Evolutionary conservation across 1,140 invertebrate species (phyloP), one percentile per base, ranked within the genome.

Genomic region (Aphidius gifuensis): DNA sequence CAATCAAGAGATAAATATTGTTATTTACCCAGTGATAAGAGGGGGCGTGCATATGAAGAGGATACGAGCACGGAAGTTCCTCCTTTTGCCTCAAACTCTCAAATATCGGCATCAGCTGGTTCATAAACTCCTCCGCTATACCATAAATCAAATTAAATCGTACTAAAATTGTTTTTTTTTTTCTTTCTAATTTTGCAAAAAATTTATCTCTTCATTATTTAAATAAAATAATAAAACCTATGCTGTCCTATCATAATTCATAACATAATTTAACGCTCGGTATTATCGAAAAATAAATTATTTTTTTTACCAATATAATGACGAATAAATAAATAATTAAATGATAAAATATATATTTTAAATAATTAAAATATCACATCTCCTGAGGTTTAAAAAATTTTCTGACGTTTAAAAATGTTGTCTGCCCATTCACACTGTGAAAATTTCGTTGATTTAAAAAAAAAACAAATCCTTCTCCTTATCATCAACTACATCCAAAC

Each of bases 81-180:
- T 93, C 90, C 78, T 89, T 90, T 79, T 91, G 90, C 75, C 92
- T 87, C 77, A 94, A 87, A 83, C 89, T 90, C 83, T 94, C 92
- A 87, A 94, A 93, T 84, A 94, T 93, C 75, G 92, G 92, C 89
- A 90, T 92, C 87, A 94, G 86, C 84, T 94, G 90, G 84, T 86
- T 90, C 87, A 94, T 87, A 86, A 93, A 91, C 85, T 93, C 92
- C 85, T 93, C 90, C 82, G 92, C 92, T 94, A 88, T 73, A 80
- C 72, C 74, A 76, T 60, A 77, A 78, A 80, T 66, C 70, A 78
- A 79, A 71, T 61, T 60, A 81, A 74, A 80, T 80, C 81, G 68
- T 50, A 43, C 53, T 3, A 5, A 7, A 6, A 11, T 56, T 43
- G 16, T 16, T 56, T 56, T n/a, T 44, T 44, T 43, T 58, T 58